A percentile compares a stretch with the other conserved stretches of the same genome.
phyloP scores from a whole-genome alignment of 2,113 vertebrate genomes.

The Microtus ochrogaster region DNA sequence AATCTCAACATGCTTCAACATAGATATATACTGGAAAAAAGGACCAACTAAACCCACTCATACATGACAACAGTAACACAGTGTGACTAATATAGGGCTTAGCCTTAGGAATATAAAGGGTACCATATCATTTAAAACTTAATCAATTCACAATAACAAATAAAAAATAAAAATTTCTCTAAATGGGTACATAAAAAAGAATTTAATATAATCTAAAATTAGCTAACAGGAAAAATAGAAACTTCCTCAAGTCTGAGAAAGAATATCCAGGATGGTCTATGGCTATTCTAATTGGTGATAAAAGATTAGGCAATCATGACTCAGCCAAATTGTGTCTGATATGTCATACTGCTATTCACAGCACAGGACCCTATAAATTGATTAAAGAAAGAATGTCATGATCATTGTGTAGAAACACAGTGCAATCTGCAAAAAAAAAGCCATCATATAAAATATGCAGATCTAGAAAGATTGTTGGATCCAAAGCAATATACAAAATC shows the following conservation, averaged over 20 bases:
- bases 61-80: not conserved
- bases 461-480: not conserved
- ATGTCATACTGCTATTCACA: not conserved
- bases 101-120: not conserved
- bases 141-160: not conserved
- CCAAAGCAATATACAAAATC: not conserved
- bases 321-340: not conserved
- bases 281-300: not conserved
- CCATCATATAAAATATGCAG: not conserved
- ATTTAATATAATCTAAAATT: not conserved
- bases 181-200: not conserved
- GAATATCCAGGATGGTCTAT: not conserved
- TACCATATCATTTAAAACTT: not conserved
- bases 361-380: not conserved
- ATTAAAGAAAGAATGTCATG: not conserved
- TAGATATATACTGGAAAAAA: not conserved
- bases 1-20: not conserved
- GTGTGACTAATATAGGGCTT: not conserved
- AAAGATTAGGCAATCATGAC: not conserved
- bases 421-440: not conserved
- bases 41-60: not conserved
- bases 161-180: slow-evolving; percentile 1
- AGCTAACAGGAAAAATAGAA: not conserved
- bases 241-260: slow-evolving; percentile 3
- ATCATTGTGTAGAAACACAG: not conserved